phyloP scores from a whole-genome alignment of 2,113 vertebrate genomes.

The Chascanopsetta lugubris region DNA sequence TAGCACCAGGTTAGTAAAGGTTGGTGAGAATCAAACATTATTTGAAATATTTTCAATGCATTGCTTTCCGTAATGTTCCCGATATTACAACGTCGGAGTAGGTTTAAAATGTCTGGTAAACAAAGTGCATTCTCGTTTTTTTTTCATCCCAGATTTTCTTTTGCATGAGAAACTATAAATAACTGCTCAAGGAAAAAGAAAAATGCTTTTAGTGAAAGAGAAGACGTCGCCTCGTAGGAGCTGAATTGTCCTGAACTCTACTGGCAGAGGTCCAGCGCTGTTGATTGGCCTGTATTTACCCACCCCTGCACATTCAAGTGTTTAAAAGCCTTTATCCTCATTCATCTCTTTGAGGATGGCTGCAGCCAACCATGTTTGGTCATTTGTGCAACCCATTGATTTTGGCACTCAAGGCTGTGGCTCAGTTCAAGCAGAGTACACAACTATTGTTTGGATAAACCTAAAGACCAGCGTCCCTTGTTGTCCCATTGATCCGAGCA shows the following conservation, averaged over 20 bases:
- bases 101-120: neutral
- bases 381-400: conserved; percentile 4
- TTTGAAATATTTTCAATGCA: neutral
- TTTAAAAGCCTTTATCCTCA: conserved; percentile 6
- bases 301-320: conserved; percentile 1
- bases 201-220: neutral
- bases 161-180: conserved; percentile 51
- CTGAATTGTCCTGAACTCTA: too few species aligned
- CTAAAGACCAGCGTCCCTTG: neutral
- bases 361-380: neutral
- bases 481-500: neutral
- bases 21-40: neutral
- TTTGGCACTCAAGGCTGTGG: conserved; percentile 9
- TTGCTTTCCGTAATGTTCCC: neutral
- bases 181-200: conserved; percentile 20
- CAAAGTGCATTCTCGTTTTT: neutral
- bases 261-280: neutral
- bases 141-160: neutral
- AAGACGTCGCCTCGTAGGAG: too few species aligned
- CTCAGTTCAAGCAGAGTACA: neutral
- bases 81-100: neutral
- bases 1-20: neutral
- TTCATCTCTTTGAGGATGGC: neutral
- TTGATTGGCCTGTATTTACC: neutral
- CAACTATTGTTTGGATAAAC: neutral